These are phyloP conservation scores for Dromiciops gliroides DNA, from an alignment of 2,113 vertebrate genomes.

Conservation along the genomic window DNA sequence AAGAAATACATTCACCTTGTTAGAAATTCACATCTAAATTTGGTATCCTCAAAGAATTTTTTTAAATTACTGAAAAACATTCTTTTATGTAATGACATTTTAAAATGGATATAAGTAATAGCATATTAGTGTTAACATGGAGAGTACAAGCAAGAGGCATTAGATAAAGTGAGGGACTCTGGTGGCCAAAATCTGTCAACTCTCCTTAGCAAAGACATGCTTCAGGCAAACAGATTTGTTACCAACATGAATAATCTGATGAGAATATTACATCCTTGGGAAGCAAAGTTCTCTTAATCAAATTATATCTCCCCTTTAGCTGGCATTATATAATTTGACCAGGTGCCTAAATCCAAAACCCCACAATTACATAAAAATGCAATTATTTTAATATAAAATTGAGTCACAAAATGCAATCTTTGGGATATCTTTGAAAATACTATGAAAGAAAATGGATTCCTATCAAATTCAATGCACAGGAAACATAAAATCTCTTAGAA, in stretches of 20 bases:
- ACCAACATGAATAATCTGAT: not conserved
- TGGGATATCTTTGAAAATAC: not conserved
- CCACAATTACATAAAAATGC: not conserved
- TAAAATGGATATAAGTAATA: slow-evolving; percentile 13
- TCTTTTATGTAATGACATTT: not conserved
- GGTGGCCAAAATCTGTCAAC: slow-evolving; percentile 4
- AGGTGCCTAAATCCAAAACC: not conserved
- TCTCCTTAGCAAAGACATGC: not conserved
- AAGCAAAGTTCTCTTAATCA: not conserved
- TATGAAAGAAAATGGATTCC: not conserved
- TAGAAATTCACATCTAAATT: slow-evolving; percentile 50
- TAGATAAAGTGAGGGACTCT: not conserved
- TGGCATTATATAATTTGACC: not conserved
- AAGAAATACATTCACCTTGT: slow-evolving; percentile 64
- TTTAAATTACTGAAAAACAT: slow-evolving; percentile 39
- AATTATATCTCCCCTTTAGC: not conserved
- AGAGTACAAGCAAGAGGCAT: not conserved
- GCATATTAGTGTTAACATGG: slow-evolving; percentile 21
- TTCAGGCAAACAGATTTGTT: not conserved
- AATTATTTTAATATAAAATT: not conserved
- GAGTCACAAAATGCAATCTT: not conserved
- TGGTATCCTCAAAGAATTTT: slow-evolving; percentile 21
- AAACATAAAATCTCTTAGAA: not conserved
- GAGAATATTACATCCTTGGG: not conserved
- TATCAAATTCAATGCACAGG: not conserved